phyloP scores from a whole-genome alignment of 2,888 invertebrate species.

The Heliconius cydno region DNA sequence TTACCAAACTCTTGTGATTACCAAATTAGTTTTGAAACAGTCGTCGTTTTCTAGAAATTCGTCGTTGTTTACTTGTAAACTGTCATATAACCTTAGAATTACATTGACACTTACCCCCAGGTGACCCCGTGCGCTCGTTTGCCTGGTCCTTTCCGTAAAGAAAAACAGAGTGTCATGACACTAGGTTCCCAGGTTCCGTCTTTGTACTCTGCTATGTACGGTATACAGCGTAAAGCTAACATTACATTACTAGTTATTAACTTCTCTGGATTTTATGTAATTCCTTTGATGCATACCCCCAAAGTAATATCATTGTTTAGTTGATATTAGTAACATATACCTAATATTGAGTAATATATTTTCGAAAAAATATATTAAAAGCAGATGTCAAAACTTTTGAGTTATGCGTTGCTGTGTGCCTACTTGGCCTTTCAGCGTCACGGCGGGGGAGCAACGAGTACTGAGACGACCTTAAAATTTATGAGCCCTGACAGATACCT shows the following conservation, averaged over 20 bases:
- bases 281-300: too few relatives aligned
- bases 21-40: background rate
- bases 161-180: too few relatives aligned
- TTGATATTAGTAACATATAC: background rate
- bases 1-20: background rate
- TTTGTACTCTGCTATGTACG: too few relatives aligned
- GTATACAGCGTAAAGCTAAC: background rate
- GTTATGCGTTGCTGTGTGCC: constrained; percentile 32
- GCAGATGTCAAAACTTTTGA: constrained; percentile 37
- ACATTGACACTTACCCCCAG: too few relatives aligned
- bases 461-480: constrained; percentile 32
- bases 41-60: too few relatives aligned
- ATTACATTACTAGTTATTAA: background rate
- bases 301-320: background rate
- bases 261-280: background rate
- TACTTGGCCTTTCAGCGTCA: constrained; percentile 36
- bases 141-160: too few relatives aligned
- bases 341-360: background rate
- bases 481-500: constrained; percentile 40
- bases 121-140: too few relatives aligned
- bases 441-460: constrained; percentile 31
- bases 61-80: too few relatives aligned
- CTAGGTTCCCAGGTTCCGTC: too few relatives aligned
- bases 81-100: too few relatives aligned
- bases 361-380: constrained; percentile 22